Evolutionary conservation across 1,140 invertebrate genomes (phyloP).

Genomic region (Geopemphigus sp.): DNA sequence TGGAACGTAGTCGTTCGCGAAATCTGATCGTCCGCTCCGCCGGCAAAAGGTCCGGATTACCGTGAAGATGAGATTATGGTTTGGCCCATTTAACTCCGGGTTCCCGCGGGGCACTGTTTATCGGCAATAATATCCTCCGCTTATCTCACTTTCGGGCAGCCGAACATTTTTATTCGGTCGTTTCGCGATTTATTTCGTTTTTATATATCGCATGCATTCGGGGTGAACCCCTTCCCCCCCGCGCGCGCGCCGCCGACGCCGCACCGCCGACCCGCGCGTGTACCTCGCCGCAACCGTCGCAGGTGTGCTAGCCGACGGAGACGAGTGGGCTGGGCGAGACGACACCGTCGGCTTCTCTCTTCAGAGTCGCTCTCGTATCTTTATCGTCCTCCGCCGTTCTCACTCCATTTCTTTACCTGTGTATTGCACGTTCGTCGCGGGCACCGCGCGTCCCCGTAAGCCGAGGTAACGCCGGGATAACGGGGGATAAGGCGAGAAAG

Average conservation of each 20-base stretch:
- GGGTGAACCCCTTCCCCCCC: background rate
- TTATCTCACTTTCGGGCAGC: conserved; percentile 44
- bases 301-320: too few species aligned
- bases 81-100: conserved; percentile 43
- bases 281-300: too few species aligned
- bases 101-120: conserved; percentile 38
- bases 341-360: background rate
- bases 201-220: conserved; percentile 4
- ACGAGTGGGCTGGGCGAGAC: background rate
- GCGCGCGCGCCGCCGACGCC: background rate
- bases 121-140: conserved; percentile 29
- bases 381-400: background rate
- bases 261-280: too few species aligned
- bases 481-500: too few species aligned
- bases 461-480: too few species aligned
- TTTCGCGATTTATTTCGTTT: conserved; percentile 39
- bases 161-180: conserved; percentile 46
- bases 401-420: too few species aligned
- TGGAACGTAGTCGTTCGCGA: conserved; percentile 27
- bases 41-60: conserved; percentile 43
- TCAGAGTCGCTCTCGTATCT: background rate
- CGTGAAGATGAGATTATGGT: conserved; percentile 47
- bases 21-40: conserved; percentile 45
- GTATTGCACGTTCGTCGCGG: too few species aligned
- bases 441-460: too few species aligned